Evolutionary conservation across 2,888 invertebrate species (phyloP).

Genomic region (Agrochola lychnidis): DNA sequence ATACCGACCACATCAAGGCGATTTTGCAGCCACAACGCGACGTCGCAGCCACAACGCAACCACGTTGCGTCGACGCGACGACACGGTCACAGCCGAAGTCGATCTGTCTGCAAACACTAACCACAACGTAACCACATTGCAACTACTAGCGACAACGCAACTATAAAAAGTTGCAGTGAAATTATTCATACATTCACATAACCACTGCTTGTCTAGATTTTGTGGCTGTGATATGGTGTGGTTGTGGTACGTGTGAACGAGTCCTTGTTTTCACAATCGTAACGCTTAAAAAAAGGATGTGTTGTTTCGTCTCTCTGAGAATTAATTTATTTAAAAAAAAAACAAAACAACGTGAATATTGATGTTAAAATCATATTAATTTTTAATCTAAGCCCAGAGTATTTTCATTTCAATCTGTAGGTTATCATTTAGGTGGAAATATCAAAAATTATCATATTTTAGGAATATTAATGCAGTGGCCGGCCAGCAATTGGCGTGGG

Average conservation of each 20-base stretch:
- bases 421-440: conserved; percentile 41
- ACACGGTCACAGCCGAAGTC: background rate
- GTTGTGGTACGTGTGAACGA: background rate
- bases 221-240: background rate
- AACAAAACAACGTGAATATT: background rate
- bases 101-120: background rate
- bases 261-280: background rate
- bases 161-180: background rate
- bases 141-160: background rate
- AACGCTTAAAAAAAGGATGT: background rate
- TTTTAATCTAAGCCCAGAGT: conserved; percentile 2
- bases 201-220: background rate
- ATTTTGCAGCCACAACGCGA: background rate
- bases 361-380: background rate
- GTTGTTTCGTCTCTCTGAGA: too few species aligned
- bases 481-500: conserved; percentile 47
- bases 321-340: background rate
- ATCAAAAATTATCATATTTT: conserved; percentile 56
- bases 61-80: background rate
- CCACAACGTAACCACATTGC: background rate
- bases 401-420: conserved; percentile 40
- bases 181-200: background rate
- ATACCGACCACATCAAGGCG: background rate
- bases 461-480: conserved; percentile 52
- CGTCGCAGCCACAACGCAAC: background rate